Evolutionary conservation across 1,140 invertebrate genomes (phyloP), one percentile per base, ranked within the genome.

Genomic region (Saccostrea cuccullata): DNA sequence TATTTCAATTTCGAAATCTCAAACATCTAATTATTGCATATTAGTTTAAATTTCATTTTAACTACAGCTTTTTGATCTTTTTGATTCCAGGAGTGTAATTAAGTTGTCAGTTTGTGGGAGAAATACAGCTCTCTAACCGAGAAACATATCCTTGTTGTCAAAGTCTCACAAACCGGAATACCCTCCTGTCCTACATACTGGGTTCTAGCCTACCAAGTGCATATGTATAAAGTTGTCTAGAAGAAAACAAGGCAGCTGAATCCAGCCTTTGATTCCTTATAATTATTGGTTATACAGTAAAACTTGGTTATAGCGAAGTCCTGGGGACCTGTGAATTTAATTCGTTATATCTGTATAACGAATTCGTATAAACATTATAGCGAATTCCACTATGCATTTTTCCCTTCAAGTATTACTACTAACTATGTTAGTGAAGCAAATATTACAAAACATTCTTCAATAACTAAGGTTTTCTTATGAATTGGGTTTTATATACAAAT

Each of bases 41-140:
- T 77, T 77, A 77, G 70, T 77, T 77, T 77, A 77, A 77, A 77
- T 77, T 77, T 77, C 70, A 77, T 77, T 77, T 77, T 77, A 77
- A 77, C 70, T 77, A 77, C 70, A 77, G 70, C 70, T 77, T 77
- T 47, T 77, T 77, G 70, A 77, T 77, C 70, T 77, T 30, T 77
- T 77, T 77, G 70, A 77, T 30, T 77, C 70, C 23, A 77, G 26
- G 26, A 77, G 70, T 77, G 70, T 77, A 77, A 77, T 77, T 77
- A 77, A 77, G 70, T 77, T 77, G 70, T 77, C 70, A 77, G 70
- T 77, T 77, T 77, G 70, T 77, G 70, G 15, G 70, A 77, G 70
- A 20, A n/a, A 77, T 36, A 77, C 70, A 15, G 70, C 70, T 77
- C 70, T 77, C 70, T 77, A 13, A 77, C 70, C 15, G 70, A 77